Conservation (phyloP, 2,888 invertebrate species). For the Trisateles emortualis region DNA sequence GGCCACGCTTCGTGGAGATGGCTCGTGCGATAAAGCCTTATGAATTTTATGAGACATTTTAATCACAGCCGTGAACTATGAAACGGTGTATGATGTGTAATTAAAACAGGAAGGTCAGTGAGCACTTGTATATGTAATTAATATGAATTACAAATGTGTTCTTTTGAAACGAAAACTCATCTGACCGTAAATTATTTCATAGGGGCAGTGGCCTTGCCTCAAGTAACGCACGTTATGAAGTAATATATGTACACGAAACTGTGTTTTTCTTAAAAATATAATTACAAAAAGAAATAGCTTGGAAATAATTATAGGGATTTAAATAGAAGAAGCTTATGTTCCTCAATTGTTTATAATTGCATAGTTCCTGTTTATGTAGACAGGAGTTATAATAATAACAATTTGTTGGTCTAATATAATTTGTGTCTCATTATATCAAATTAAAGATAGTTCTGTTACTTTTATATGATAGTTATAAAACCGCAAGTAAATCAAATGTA, state of each 20-base stretch:
- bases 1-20: conserved; percentile 67
- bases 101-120: conserved; percentile 85
- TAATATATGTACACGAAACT: conserved; percentile 66
- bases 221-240: conserved; percentile 68
- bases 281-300: conserved; percentile 34
- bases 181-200: conserved; percentile 83
- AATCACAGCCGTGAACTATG: conserved; percentile 86
- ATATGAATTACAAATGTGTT: conserved; percentile 79
- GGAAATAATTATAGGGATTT: conserved; percentile 40
- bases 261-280: conserved; percentile 48
- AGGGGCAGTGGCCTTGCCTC: conserved; percentile 79
- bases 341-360: conserved; percentile 33
- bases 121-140: conserved; percentile 80
- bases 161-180: conserved; percentile 80
- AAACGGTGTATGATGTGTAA: conserved; percentile 73
- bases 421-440: conserved; percentile 25
- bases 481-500: conserved; percentile 30
- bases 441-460: conserved; percentile 23
- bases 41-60: conserved; percentile 80
- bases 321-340: conserved; percentile 22
- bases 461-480: conserved; percentile 23
- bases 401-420: conserved; percentile 7
- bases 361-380: conserved; percentile 27
- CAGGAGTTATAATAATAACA: conserved; percentile 2
- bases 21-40: conserved; percentile 67